Evolutionary conservation across 1,140 invertebrate species (phyloP).

Genomic region (Drosophila insularis): DNA sequence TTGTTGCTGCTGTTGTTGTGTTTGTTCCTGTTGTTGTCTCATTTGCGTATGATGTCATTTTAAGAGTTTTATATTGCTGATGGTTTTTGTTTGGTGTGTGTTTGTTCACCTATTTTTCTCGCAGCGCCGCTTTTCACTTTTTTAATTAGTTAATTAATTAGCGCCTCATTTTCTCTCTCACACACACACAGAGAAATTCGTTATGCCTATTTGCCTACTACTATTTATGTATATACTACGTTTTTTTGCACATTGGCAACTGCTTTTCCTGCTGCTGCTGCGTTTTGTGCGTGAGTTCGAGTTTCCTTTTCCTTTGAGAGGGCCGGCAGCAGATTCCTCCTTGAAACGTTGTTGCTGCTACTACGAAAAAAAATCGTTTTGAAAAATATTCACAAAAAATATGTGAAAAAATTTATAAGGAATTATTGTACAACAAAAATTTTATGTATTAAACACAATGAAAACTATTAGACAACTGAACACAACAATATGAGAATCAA

Average conservation of each 20-base stretch:
- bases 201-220: slow-evolving; percentile 39
- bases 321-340: slow-evolving; percentile 60
- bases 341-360: slow-evolving; percentile 58
- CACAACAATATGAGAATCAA: not conserved
- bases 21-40: slow-evolving; percentile 56
- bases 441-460: not conserved
- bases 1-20: slow-evolving; percentile 23
- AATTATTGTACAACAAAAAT: not conserved
- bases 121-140: slow-evolving; percentile 46
- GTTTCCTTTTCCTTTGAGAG: not conserved
- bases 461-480: not conserved
- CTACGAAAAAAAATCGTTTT: slow-evolving; percentile 35
- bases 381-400: not conserved
- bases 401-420: not conserved
- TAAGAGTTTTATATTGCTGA: slow-evolving; percentile 41
- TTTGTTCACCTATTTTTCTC: slow-evolving; percentile 46
- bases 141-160: slow-evolving; percentile 72
- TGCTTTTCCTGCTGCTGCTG: slow-evolving; percentile 17
- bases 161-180: slow-evolving; percentile 34
- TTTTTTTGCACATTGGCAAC: slow-evolving; percentile 46
- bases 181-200: slow-evolving; percentile 11
- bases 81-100: slow-evolving; percentile 15
- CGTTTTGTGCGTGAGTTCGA: slow-evolving; percentile 46
- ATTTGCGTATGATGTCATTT: slow-evolving; percentile 79
- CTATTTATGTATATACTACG: slow-evolving; percentile 41